Evolutionary conservation across 2,888 invertebrate genomes (phyloP), one percentile per base, ranked within the genome.

Genomic region (Eupithecia subumbrata): DNA sequence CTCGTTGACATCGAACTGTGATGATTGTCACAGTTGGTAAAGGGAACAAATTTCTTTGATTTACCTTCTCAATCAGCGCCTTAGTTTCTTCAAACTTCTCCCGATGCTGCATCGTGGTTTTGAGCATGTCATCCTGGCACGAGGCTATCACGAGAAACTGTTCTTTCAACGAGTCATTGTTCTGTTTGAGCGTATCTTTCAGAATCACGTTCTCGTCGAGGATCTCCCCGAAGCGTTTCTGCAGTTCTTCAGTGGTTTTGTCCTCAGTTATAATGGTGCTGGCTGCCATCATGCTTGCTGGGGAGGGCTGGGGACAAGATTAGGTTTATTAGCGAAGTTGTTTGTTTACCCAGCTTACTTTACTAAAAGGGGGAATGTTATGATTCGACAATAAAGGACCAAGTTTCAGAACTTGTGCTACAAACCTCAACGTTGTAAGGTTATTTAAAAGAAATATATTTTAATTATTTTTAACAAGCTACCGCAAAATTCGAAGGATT

Each of bases 1-100:
- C n/a, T n/a, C n/a, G n/a, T n/a, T n/a, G n/a, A n/a, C n/a, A n/a
- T n/a, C n/a, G n/a, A n/a, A n/a, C n/a, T n/a, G n/a, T n/a, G n/a
- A n/a, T n/a, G n/a, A n/a, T n/a, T n/a, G n/a, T n/a, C n/a, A n/a
- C n/a, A n/a, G n/a, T n/a, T n/a, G n/a, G n/a, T n/a, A n/a, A n/a
- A n/a, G n/a, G n/a, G n/a, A n/a, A 30, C 30, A 30, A 30, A 30
- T 30, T 9, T 40, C 12, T 48, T 12, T 25, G 40, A 75, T 81
- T 40, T 72, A 95, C 95, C 90, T 89, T 93, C 76, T 95, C 95
- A 67, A 97, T 95, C 68, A 96, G 88, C 18, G 93, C 94, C 82
- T 95, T 96, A 0, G 96, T 96, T 87, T 97, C 96, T 18, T 95
- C 92, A 88, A 97, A 96, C 88, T 97, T 97, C 81, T 95, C 95